phyloP scores from a whole-genome alignment of 2,113 vertebrate genomes.

The Hippolais icterina region DNA sequence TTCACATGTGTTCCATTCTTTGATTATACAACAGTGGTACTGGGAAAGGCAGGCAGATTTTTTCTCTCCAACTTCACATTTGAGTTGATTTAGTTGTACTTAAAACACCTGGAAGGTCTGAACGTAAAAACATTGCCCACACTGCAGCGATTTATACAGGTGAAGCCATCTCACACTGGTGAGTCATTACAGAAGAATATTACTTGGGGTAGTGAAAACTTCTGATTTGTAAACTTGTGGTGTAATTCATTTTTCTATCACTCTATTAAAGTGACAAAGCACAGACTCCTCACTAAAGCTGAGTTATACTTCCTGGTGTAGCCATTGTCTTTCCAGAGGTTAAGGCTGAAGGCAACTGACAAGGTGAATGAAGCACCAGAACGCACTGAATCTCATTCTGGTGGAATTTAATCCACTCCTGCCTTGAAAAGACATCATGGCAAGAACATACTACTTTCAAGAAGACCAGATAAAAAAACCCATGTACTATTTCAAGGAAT shows the following conservation, averaged over 20 bases:
- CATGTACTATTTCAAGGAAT: neutral
- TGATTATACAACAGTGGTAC: fast-evolving
- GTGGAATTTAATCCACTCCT: neutral
- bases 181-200: neutral
- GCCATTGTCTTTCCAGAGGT: neutral
- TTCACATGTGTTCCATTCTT: neutral
- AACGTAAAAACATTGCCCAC: neutral
- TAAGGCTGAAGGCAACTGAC: conserved; percentile 46
- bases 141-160: neutral
- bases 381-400: neutral
- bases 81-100: neutral
- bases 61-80: neutral
- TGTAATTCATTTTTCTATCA: conserved; percentile 28
- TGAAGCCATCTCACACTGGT: neutral
- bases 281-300: neutral
- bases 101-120: neutral
- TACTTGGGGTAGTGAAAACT: neutral
- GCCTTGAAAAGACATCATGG: conserved; percentile 5
- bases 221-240: conserved; percentile 30
- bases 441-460: neutral
- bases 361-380: conserved; percentile 62
- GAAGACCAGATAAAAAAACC: neutral
- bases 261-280: conserved; percentile 46
- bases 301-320: conserved; percentile 10
- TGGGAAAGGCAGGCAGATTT: neutral